Base-by-base conservation (phyloP, 1,140 invertebrate species). In the Drosophila dunni region DNA sequence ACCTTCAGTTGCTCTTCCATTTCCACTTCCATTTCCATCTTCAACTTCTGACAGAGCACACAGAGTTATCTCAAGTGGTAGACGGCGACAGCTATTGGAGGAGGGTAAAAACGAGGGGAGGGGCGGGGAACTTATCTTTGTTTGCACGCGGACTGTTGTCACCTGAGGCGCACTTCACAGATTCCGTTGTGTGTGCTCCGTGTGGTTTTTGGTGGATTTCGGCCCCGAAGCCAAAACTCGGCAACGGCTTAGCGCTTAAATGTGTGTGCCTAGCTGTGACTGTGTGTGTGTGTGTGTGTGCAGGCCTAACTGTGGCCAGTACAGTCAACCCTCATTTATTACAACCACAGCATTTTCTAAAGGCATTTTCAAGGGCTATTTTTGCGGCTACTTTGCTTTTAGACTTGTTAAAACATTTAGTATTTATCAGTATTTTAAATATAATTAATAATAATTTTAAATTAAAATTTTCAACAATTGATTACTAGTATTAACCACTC, bases 171-270 rank as follows among this genome's bases (percentile, higher is more conserved):
- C 40, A 58, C 45, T 82, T 62, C 72, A 71, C 83, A 83, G 84
- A 83, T 79, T 86, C 82, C 57, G 65, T 67, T 60, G 64, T 46
- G 40, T 46, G 71, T 65, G 38, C 66, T 56, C 50, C 51, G 74
- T 90, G 71, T 84, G 84, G 84, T 89, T 89, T 89, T 89, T 81
- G 84, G 80, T 80, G 84, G 80, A 67, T 89, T 83, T 84, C 6
- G 24, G 75, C 58, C 61, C 58, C 48, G 46, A 56, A 77, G 80
- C 71, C 56, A 61, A 60, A 62, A 36, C 62, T 67, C 60, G 57
- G 64, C 78, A 36, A 78, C 62, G 76, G 77, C 70, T 89, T 84
- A 84, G 67, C 71, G 75, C 81, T 78, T 70, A 89, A 78, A 89
- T 89, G 74, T 89, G 69, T 79, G 46, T 79, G 13, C 42, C 40